Conservation (phyloP, 2,113 vertebrate species). For the Axis porcinus region DNA sequence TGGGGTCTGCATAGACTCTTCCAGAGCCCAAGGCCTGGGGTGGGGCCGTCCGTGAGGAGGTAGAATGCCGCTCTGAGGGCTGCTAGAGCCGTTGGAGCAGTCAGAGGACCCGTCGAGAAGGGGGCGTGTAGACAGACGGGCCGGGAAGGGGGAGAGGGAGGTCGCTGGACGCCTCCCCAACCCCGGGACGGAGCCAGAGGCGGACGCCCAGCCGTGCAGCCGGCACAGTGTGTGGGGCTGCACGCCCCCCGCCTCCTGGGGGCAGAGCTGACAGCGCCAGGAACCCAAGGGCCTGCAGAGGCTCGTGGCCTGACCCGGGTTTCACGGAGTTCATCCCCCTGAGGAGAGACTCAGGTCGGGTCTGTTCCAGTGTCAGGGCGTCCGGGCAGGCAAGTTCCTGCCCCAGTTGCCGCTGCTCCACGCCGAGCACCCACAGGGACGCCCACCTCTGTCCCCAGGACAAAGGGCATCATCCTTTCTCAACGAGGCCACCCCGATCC, state of each 20-base stretch:
- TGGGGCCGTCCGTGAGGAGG: neutral
- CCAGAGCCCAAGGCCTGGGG: fast-evolving
- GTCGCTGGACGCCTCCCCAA: fast-evolving
- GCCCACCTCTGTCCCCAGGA: neutral
- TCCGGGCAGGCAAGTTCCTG: fast-evolving
- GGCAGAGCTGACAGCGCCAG: fast-evolving
- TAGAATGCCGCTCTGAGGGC: fast-evolving
- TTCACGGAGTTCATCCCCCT: fast-evolving
- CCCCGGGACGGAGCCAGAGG: neutral
- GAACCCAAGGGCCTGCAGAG: neutral
- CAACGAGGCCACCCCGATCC: fast-evolving
- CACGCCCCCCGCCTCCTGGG: neutral
- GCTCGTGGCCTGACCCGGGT: neutral
- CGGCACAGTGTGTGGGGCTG: fast-evolving
- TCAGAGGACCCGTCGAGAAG: fast-evolving
- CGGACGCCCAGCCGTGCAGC: fast-evolving
- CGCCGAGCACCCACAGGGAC: neutral
- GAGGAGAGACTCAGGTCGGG: too few relatives aligned
- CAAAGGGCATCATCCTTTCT: neutral
- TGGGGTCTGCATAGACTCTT: fast-evolving
- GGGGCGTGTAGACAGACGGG: neutral
- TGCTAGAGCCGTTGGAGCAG: fast-evolving
- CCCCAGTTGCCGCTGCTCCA: neutral
- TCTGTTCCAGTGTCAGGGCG: fast-evolving
- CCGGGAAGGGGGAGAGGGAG: too few relatives aligned